Evolutionary conservation across 2,888 invertebrate genomes (phyloP), one percentile per base, ranked within the genome.

Genomic region (Ptilodon capucinus): DNA sequence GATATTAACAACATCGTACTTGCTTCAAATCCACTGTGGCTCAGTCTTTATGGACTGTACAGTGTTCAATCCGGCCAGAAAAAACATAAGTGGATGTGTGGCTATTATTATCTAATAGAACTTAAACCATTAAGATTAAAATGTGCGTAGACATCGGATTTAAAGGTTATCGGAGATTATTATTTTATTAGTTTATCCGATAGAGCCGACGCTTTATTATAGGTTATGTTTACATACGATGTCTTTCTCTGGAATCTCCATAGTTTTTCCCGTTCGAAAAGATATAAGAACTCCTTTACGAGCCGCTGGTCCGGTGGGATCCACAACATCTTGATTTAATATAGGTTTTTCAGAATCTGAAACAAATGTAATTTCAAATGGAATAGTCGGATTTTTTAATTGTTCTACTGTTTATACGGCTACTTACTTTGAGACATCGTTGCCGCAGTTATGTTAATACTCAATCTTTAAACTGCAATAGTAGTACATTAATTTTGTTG

Each of bases 211-310:
- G 8, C 23, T 13, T 13, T 2, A 40, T 48, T 60, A 43, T 50
- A 78, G 78, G 80, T 80, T 83, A 79, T 74, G 66, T 74, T 76
- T 67, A 91, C 93, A 91, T 92, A 97, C 97, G 71, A 96, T 92
- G 86, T 97, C 97, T 71, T 94, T 93, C 75, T 97, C 97, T 0
- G 96, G 96, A 78, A 97, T 97, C 73, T 95, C 95, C 93, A 96
- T 96, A 0, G 95, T 93, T 79, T 96, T 95, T 7, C 96, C 95
- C 28, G 95, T 95, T 64, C 95, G 92, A 62, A 97, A 94, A 0
- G 97, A 97, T 60, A 95, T 95, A 1, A 97, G 92, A 42, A 96
- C 94, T 0, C 96, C 97, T 79, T 95, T 95, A 35, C 96, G 93
- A 2, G 95, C 94, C 11, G 95, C 93, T 0, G 96, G 96, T 0